A percentile compares a stretch with the other conserved stretches of the same genome.
These are phyloP conservation scores for Cynopterus brachyotis DNA, from an alignment of 2,113 vertebrate species.

Conservation along the genomic window DNA sequence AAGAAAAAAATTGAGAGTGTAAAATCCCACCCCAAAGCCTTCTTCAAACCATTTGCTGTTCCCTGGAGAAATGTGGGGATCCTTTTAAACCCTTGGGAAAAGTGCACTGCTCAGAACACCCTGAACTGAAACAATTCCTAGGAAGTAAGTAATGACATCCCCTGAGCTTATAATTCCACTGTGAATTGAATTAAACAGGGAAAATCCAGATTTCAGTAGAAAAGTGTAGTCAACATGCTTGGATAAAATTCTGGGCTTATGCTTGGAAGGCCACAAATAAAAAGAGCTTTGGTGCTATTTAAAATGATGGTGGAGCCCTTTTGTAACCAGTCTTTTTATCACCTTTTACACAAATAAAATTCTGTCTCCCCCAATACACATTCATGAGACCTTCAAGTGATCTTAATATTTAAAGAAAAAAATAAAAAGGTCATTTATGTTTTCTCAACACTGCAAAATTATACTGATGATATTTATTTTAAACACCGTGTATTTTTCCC, in stretches of 20 bases:
- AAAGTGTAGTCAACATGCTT: neutral
- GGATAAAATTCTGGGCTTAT: constrained; percentile 16
- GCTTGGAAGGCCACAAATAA: neutral
- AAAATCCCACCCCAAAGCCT: neutral
- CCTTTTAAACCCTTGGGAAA: neutral
- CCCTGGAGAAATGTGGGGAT: neutral
- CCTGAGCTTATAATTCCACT: constrained; percentile 20
- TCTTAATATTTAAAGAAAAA: constrained; percentile 37
- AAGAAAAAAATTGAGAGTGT: neutral
- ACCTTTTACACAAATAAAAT: constrained; percentile 57
- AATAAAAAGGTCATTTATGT: constrained; percentile 52
- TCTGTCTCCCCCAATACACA: constrained; percentile 50
- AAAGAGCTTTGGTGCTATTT: neutral
- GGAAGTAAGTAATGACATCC: neutral
- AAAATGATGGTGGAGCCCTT: neutral
- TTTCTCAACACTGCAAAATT: constrained; percentile 62
- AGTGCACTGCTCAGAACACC: neutral
- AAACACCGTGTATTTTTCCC: constrained; percentile 65
- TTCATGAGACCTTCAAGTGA: constrained; percentile 44
- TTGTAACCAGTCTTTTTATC: neutral
- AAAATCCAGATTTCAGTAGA: neutral
- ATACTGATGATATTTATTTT: constrained; percentile 78
- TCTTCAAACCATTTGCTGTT: neutral
- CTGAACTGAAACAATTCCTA: neutral
- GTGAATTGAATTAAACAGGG: neutral